Evolutionary conservation across 2,113 vertebrate species (phyloP), one percentile per base, ranked within the genome.

Genomic region (Peromyscus leucopus): DNA sequence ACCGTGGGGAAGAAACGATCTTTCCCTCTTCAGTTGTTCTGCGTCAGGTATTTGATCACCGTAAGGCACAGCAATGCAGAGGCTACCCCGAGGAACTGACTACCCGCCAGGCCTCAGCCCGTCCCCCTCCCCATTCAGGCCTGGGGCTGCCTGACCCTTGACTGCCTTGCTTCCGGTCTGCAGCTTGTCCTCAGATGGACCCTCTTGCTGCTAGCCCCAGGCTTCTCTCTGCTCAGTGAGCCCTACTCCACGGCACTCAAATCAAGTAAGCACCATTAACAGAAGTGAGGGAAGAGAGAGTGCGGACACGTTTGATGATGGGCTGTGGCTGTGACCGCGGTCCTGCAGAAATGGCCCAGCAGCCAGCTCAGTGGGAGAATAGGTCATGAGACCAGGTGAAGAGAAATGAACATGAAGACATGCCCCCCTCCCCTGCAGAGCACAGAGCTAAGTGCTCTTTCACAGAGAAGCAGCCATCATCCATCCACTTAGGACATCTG

Each of bases 231-330:
- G 82, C 57, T 75, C 74, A 86, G 46, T 13, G 51, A 84, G 72
- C 7, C 36, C 84, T 1, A 21, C 78, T 94, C 96, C 71, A 91
- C 71, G 61, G 61, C 71, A 92, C 79, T 91, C 46, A 48, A 84
- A 79, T 61, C 71, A 82, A 97, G 92, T 5, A 51, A 51, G 59
- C 10, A 42, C 19, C 74, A 5, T 28, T 0, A 0, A 26, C 19
- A 42, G 6, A 51, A 51, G 61, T 46, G 28, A 39, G 22, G 80
- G n/a, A 92, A 55, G 74, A 71, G 5, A 46, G 86, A 39, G 55
- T 15, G 9, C 28, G 28, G 84, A 61, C 48, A 46, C 2, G n/a
- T 33, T 17, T 0, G 0, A 31, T 4, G 63, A 15, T 59, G n/a
- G 48, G 8, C 71, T 76, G 33, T 31, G 55, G 9, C 51, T 26